A percentile compares a stretch with the other conserved stretches of the same genome.
These are phyloP conservation scores for Dinomys branickii DNA, from an alignment of 2,113 vertebrate species.

Conservation along the genomic window DNA sequence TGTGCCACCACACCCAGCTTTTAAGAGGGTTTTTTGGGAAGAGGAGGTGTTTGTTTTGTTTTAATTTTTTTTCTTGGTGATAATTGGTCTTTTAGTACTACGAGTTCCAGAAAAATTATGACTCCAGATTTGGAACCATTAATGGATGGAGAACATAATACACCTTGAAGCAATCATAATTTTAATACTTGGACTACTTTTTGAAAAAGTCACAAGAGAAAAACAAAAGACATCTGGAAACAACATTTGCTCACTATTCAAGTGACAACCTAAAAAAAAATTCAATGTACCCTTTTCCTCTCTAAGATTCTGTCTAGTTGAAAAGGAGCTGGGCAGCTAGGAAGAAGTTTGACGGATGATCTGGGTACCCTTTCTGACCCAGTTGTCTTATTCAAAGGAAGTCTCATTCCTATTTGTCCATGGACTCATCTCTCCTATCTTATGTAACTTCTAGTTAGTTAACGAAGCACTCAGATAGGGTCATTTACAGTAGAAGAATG, in stretches of 20 bases:
- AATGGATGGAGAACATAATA: neutral
- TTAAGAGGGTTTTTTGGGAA: neutral
- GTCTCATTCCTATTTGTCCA: neutral
- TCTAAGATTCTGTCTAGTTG: neutral
- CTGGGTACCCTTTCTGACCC: neutral
- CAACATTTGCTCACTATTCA: neutral
- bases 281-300: neutral
- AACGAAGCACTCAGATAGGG: neutral
- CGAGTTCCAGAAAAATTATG: neutral
- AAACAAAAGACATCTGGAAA: neutral
- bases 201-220: neutral
- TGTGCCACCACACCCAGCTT: neutral
- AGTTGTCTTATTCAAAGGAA: constrained; percentile 34
- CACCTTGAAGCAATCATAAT: neutral
- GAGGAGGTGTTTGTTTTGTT: neutral
- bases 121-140: constrained; percentile 31
- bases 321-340: neutral
- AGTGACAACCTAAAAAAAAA: constrained; percentile 5
- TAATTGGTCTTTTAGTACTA: neutral
- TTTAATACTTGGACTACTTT: constrained; percentile 25
- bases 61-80: constrained; percentile 26
- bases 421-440: neutral
- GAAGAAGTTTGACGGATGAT: neutral
- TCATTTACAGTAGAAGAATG: neutral
- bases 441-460: neutral